These are phyloP conservation scores for Petrocephalus zakoni DNA, from an alignment of 2,113 vertebrate genomes.

Conservation along the genomic window DNA sequence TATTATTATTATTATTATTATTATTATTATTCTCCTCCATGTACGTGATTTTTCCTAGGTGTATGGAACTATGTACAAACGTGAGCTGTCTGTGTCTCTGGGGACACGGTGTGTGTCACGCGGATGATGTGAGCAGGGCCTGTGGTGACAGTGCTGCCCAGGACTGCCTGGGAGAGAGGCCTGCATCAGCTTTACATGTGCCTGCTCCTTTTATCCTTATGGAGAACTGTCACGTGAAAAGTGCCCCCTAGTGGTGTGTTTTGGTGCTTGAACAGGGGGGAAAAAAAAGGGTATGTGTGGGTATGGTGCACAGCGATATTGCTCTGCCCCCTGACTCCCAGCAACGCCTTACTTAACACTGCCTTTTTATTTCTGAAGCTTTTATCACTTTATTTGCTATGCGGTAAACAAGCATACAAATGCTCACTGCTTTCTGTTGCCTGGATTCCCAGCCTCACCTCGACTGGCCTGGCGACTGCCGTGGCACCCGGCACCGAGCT, in stretches of 20 bases:
- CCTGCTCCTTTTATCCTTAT: background rate
- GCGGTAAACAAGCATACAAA: background rate
- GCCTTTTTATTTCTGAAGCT: background rate
- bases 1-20: background rate
- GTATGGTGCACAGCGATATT: background rate
- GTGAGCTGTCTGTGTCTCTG: background rate
- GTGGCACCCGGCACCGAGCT: background rate
- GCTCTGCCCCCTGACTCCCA: background rate
- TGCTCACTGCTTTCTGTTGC: background rate
- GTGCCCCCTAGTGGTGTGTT: background rate
- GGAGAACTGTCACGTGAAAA: slow-evolving; percentile 17
- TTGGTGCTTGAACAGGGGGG: background rate
- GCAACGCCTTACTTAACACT: background rate
- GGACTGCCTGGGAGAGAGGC: background rate
- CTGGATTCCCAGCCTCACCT: background rate
- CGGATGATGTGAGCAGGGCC: background rate
- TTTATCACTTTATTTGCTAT: background rate
- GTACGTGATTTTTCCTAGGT: background rate
- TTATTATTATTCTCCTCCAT: background rate
- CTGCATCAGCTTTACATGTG: background rate
- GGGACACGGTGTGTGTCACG: background rate
- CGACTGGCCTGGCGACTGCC: background rate
- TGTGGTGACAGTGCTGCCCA: background rate
- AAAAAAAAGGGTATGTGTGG: background rate
- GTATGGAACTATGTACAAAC: background rate